Evolutionary conservation across 2,113 vertebrate genomes (phyloP), one percentile per base, ranked within the genome.

Genomic region (Agapornis roseicollis): DNA sequence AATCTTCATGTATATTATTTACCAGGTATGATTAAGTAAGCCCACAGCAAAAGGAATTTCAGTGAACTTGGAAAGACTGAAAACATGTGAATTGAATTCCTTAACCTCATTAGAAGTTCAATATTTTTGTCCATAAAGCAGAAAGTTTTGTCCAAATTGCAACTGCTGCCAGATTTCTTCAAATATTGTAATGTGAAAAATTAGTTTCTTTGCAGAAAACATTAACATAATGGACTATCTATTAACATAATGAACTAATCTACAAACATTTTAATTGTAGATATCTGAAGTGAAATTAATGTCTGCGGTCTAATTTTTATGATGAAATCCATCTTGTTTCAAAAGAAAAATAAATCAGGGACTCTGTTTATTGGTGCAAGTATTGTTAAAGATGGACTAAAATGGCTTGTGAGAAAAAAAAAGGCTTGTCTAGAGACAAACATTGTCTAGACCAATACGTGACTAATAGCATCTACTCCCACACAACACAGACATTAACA

Each of bases 361-460:
- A 64, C 31, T 53, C 6, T 63, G 4, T 71, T 84, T 13, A 24
- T 42, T 77, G 42, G 46, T 61, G 3, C 0, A 2, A n/a, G 5
- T 58, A 39, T 61, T 63, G 13, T 39, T 73, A 84, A 81, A 79
- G n/a, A 60, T 17, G 5, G 8, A 15, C 20, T 90, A 76, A 52
- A 82, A 61, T 53, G 27, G 19, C 11, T 64, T 63, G 20, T 14
- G 65, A 85, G 39, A 55, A 92, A 76, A 88, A 69, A 37, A 22
- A n/a, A n/a, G n/a, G n/a, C 14, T 63, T 1, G 2, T 63, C 28
- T 73, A 56, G 33, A 80, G 5, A 89, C 46, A 82, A 85, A 66
- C 2, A 17, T 9, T 58, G 4, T 63, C 69, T 44, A 44, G 60
- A 84, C 37, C 22, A 53, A 12, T 31, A 46, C 0, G 0, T 66